Conservation (phyloP, 2,888 invertebrate species). For the Gryllus longicercus region DNA sequence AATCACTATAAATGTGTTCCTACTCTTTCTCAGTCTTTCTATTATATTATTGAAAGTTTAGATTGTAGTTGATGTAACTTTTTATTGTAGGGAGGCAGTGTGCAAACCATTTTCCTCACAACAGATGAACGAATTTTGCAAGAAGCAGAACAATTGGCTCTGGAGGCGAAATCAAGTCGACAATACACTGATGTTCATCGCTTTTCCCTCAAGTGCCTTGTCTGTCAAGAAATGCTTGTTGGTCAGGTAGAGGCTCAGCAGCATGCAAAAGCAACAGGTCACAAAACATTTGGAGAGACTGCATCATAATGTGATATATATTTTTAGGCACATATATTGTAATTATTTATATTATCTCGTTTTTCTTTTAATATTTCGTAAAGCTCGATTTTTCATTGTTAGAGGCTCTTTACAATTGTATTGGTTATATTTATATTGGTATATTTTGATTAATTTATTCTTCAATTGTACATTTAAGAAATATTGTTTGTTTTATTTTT, state of each 20-base stretch:
- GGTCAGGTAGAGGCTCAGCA: slow-evolving; percentile 80
- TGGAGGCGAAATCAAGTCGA: slow-evolving; percentile 81
- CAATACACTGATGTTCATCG: slow-evolving; percentile 89
- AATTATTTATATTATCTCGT: not conserved
- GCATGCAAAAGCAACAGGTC: slow-evolving; percentile 82
- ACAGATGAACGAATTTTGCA: slow-evolving; percentile 67
- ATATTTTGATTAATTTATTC: not conserved
- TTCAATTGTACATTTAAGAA: no score
- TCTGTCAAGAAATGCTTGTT: slow-evolving; percentile 71
- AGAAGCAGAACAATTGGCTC: slow-evolving; percentile 80
- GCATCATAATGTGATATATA: slow-evolving; percentile 22
- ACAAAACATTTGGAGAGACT: slow-evolving; percentile 70
- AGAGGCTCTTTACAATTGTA: not conserved
- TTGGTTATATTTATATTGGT: not conserved
- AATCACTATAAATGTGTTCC: no score
- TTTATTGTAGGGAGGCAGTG: slow-evolving; percentile 61
- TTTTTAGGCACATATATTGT: not conserved
- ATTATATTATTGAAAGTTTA: no score
- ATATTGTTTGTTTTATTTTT: no score
- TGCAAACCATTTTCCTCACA: slow-evolving; percentile 76
- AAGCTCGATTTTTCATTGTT: not conserved
- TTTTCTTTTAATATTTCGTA: no score
- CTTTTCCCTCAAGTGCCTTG: slow-evolving; percentile 77
- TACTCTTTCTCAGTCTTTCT: no score
- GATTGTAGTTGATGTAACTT: slow-evolving; percentile 58